phyloP scores from a whole-genome alignment of 2,797 vertebrate genomes.

The Phoxinus dragarum region DNA sequence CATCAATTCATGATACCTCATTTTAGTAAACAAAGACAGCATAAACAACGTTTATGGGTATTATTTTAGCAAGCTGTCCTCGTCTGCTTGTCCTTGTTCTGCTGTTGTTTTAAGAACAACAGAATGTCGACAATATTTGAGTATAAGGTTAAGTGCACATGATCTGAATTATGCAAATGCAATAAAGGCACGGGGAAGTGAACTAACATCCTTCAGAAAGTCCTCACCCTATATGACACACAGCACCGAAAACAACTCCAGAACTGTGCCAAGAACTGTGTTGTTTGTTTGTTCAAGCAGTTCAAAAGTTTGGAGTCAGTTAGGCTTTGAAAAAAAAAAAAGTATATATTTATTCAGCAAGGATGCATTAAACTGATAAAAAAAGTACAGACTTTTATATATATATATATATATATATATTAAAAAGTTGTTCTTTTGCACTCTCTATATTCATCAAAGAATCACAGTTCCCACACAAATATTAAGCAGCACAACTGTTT shows the following conservation, averaged over 20 bases:
- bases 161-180: slow-evolving; percentile 51
- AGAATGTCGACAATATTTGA: slow-evolving; percentile 22
- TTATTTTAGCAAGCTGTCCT: slow-evolving; percentile 29
- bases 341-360: neutral
- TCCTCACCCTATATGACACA: neutral
- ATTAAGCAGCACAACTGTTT: neutral
- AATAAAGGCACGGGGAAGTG: slow-evolving; percentile 5
- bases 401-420: no score
- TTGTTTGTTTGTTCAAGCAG: neutral
- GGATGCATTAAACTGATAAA: neutral
- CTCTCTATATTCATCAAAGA: neutral
- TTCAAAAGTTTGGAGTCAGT: neutral
- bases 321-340: neutral
- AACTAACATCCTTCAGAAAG: slow-evolving; percentile 33
- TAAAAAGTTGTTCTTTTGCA: neutral
- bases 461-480: neutral
- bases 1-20: slow-evolving; percentile 32
- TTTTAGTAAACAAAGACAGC: slow-evolving; percentile 18
- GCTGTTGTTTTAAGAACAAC: slow-evolving; percentile 32
- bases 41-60: neutral
- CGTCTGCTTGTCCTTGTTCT: slow-evolving; percentile 4
- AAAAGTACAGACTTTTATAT: neutral
- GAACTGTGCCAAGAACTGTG: neutral
- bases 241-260: neutral
- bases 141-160: slow-evolving; percentile 49